Evolutionary conservation across 2,888 invertebrate species (phyloP).

Genomic region (Nudaria mundana): DNA sequence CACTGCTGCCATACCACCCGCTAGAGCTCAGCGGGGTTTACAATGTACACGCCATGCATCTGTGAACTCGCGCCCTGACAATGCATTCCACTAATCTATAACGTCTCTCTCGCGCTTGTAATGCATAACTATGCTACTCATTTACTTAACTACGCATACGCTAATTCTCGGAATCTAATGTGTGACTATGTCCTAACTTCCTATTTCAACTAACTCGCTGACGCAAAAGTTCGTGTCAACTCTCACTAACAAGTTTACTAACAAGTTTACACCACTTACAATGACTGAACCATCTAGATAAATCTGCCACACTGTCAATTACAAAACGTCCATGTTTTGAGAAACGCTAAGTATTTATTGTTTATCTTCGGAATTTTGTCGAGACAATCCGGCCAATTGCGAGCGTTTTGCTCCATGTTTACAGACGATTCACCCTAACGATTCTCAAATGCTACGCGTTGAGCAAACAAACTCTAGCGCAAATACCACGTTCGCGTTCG

Average conservation of each 20-base stretch:
- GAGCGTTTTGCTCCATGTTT: slow-evolving; percentile 68
- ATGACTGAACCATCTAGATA: slow-evolving; percentile 79
- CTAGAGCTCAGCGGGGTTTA: slow-evolving; percentile 84
- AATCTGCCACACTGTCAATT: slow-evolving; percentile 73
- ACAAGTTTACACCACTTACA: slow-evolving; percentile 75
- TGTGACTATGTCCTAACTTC: slow-evolving; percentile 69
- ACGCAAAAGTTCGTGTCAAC: slow-evolving; percentile 71
- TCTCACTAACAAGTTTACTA: slow-evolving; percentile 74
- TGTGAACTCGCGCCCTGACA: slow-evolving; percentile 84
- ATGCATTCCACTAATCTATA: slow-evolving; percentile 77
- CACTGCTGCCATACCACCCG: slow-evolving; percentile 84
- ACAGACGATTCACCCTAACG: slow-evolving; percentile 73
- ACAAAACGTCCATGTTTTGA: slow-evolving; percentile 75
- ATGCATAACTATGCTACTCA: slow-evolving; percentile 56
- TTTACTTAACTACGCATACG: slow-evolving; percentile 60
- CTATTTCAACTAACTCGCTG: slow-evolving; percentile 65
- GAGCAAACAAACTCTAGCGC: slow-evolving; percentile 66
- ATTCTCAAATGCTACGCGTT: slow-evolving; percentile 77
- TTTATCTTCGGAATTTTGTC: slow-evolving; percentile 69
- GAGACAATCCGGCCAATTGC: slow-evolving; percentile 68
- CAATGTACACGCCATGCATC: slow-evolving; percentile 89
- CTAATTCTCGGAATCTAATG: slow-evolving; percentile 62
- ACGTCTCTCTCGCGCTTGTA: slow-evolving; percentile 52
- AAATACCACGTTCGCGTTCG: slow-evolving; percentile 55
- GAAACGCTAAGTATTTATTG: slow-evolving; percentile 70